Percentiles rank a stretch among this genome's conserved stretches.
phyloP scores from a whole-genome alignment of 1,140 invertebrate genomes.

The Elysia chlorotica region DNA sequence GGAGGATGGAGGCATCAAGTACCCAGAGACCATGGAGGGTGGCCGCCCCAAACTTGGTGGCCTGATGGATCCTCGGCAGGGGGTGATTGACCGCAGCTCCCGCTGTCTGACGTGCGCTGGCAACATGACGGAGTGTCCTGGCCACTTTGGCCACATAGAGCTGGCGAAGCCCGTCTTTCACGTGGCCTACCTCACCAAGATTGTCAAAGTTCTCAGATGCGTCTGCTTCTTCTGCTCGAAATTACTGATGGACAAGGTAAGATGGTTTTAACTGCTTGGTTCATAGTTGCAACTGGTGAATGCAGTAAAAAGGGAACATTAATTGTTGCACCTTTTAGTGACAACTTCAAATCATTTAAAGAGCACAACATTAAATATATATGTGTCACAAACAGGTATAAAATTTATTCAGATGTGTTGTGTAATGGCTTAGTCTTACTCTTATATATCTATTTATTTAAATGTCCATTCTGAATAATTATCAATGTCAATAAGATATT shows the following conservation, averaged over 20 bases:
- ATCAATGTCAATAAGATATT: neutral
- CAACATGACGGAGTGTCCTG: constrained; percentile 97
- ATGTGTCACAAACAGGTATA: neutral
- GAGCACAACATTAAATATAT: too few species aligned
- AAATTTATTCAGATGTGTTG: neutral
- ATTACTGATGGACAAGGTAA: constrained; percentile 89
- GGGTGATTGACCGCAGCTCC: constrained; percentile 87
- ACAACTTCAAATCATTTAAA: too few species aligned
- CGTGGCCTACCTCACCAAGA: constrained; percentile 96
- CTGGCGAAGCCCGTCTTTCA: constrained; percentile 98
- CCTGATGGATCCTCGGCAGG: constrained; percentile 98
- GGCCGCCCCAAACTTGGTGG: constrained; percentile 96
- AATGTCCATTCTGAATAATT: neutral
- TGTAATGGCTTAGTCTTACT: too few species aligned
- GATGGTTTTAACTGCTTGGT: too few species aligned
- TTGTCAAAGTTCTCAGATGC: constrained; percentile 93
- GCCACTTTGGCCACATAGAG: constrained; percentile 99
- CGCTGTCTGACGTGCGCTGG: constrained; percentile 97
- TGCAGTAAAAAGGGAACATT: too few species aligned
- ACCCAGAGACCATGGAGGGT: constrained; percentile 97
- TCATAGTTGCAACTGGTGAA: too few species aligned
- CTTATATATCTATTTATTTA: too few species aligned
- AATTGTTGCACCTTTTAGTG: too few species aligned
- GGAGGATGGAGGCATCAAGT: constrained; percentile 89
- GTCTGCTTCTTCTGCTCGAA: constrained; percentile 99